These are phyloP conservation scores for Sycophaga agraensis DNA, from an alignment of 1,140 invertebrate genomes.

Conservation along the genomic window DNA sequence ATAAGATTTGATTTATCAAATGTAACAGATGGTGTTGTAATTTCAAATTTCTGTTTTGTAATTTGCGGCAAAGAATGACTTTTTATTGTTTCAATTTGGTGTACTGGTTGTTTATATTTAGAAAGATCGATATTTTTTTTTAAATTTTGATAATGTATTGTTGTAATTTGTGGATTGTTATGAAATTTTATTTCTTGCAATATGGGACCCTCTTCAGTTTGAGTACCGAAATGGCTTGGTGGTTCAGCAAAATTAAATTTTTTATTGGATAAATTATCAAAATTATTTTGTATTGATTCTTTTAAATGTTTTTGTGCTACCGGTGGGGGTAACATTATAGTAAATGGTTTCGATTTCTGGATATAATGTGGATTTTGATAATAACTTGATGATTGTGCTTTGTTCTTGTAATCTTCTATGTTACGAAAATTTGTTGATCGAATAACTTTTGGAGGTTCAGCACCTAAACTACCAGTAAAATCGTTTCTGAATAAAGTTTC, in stretches of 20 bases:
- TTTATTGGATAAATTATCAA: background rate
- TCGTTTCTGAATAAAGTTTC: background rate
- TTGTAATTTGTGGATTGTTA: background rate
- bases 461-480: background rate
- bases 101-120: too few species aligned
- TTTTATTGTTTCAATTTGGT: background rate
- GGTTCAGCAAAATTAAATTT: background rate
- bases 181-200: background rate
- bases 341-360: background rate
- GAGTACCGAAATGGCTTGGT: background rate
- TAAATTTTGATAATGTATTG: background rate
- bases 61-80: conserved; percentile 3
- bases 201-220: background rate
- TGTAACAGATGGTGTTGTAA: conserved; percentile 48
- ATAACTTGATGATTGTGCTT: background rate
- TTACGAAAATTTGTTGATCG: background rate
- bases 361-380: background rate
- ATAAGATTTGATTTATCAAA: conserved; percentile 65
- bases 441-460: background rate
- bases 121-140: too few species aligned
- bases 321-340: background rate
- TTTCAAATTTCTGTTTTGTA: conserved; percentile 31
- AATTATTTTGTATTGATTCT: background rate
- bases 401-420: background rate
- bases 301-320: background rate